Evolutionary conservation across 1,140 invertebrate genomes (phyloP).

Genomic region (Pemphigus obesinymphae): DNA sequence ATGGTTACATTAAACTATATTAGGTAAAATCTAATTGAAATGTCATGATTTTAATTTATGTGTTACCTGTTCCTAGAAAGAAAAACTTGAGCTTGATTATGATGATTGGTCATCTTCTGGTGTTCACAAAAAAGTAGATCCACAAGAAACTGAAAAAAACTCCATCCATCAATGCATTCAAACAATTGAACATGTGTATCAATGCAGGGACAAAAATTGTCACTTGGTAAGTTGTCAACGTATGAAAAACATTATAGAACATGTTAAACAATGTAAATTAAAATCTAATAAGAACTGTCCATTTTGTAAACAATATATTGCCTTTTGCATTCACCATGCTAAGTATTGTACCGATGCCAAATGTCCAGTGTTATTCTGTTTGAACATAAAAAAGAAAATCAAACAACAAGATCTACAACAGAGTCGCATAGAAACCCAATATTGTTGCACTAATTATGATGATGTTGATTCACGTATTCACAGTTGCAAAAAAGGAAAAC

Average conservation of each 20-base stretch:
- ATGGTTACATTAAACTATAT: no score
- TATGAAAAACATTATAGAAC: constrained; percentile 96
- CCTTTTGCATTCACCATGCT: constrained; percentile 96
- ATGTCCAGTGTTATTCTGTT: constrained; percentile 96
- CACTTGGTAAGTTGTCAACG: constrained; percentile 91
- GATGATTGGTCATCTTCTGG: constrained; percentile 85
- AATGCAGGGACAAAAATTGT: constrained; percentile 95
- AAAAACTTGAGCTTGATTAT: constrained; percentile 87
- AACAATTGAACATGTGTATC: constrained; percentile 94
- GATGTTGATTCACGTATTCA: constrained; percentile 96
- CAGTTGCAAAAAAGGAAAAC: constrained; percentile 91
- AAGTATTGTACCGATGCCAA: constrained; percentile 95
- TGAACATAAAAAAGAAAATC: constrained; percentile 94
- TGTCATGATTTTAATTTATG: constrained; percentile 99
- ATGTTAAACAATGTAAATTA: constrained; percentile 93
- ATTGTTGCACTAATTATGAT: constrained; percentile 96
- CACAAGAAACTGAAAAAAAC: constrained; percentile 83
- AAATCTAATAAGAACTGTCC: constrained; percentile 95
- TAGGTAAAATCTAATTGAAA: no score
- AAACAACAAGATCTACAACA: constrained; percentile 95
- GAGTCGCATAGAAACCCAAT: constrained; percentile 90
- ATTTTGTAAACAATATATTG: constrained; percentile 98
- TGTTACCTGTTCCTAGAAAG: constrained; percentile 89
- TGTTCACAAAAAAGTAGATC: constrained; percentile 81
- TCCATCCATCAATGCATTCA: constrained; percentile 97